Percentiles rank a stretch among this genome's conserved stretches.
Conservation (phyloP, 2,113 vertebrate species). For the Platysternon megacephalum region DNA sequence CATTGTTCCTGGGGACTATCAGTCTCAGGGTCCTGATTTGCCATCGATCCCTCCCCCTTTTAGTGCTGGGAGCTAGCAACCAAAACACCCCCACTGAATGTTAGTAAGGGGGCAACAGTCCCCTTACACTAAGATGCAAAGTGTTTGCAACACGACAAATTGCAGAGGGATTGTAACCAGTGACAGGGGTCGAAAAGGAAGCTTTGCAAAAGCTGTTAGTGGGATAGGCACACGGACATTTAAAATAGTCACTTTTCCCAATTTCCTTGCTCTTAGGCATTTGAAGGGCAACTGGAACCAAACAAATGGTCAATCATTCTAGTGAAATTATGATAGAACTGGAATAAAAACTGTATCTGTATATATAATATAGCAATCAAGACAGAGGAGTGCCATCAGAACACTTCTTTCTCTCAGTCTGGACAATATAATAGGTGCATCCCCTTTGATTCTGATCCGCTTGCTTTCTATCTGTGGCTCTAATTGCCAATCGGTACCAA, state of each 20-base stretch:
- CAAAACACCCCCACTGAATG: no score
- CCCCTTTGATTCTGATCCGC: background rate
- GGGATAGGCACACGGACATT: background rate
- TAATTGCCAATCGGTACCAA: background rate
- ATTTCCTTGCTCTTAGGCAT: background rate
- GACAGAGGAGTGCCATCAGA: background rate
- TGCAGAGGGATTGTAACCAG: background rate
- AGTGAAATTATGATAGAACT: background rate
- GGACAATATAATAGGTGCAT: background rate
- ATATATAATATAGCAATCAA: background rate
- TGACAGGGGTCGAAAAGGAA: background rate
- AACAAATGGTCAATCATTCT: background rate
- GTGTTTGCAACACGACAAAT: background rate
- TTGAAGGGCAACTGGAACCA: background rate
- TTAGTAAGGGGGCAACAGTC: no score
- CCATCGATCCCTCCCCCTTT: no score
- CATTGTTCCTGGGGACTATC: no score
- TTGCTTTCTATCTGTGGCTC: background rate
- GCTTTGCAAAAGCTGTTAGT: background rate
- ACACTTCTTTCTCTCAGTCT: background rate
- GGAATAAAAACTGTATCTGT: background rate
- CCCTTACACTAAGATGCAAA: background rate
- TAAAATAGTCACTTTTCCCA: background rate
- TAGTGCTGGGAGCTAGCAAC: no score
- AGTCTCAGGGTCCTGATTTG: no score